Evolutionary conservation across 2,888 invertebrate genomes (phyloP).

Genomic region (Iselma pallidipennis): DNA sequence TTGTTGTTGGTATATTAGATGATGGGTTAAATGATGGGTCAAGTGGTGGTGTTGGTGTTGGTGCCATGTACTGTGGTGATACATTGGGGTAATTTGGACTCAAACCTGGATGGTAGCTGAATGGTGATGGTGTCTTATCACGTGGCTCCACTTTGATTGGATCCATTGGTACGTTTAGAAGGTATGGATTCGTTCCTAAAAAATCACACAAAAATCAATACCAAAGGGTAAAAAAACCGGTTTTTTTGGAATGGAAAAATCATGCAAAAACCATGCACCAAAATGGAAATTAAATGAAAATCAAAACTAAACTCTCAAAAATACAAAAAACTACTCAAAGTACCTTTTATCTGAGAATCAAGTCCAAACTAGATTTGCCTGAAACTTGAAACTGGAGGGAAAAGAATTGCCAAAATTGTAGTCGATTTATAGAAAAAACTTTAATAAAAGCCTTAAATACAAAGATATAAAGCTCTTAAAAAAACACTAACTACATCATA

Average conservation of each 20-base stretch:
- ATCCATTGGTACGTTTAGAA: slow-evolving; percentile 39
- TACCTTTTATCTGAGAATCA: too few species aligned
- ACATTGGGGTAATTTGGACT: slow-evolving; percentile 17
- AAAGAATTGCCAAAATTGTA: not conserved
- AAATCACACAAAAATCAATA: slow-evolving; percentile 3
- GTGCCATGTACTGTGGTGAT: slow-evolving; percentile 22
- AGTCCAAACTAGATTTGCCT: not conserved
- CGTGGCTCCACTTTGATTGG: slow-evolving; percentile 53
- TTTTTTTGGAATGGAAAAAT: not conserved
- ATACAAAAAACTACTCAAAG: not conserved
- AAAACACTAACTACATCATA: slow-evolving; percentile 40
- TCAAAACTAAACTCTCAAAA: too few species aligned
- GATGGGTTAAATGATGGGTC: not conserved
- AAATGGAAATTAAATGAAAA: too few species aligned
- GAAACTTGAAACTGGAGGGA: not conserved
- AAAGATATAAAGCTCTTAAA: slow-evolving; percentile 39
- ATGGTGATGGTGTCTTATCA: slow-evolving; percentile 50
- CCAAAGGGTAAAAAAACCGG: not conserved
- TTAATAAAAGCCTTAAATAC: slow-evolving; percentile 36
- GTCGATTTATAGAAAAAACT: not conserved
- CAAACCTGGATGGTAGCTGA: slow-evolving; percentile 33
- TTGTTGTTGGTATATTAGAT: not conserved
- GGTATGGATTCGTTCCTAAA: slow-evolving; percentile 18
- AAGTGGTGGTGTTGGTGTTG: slow-evolving; percentile 3
- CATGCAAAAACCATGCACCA: not conserved